These are phyloP conservation scores for Rutilus rutilus DNA, from an alignment of 2,113 vertebrate species.

Conservation along the genomic window DNA sequence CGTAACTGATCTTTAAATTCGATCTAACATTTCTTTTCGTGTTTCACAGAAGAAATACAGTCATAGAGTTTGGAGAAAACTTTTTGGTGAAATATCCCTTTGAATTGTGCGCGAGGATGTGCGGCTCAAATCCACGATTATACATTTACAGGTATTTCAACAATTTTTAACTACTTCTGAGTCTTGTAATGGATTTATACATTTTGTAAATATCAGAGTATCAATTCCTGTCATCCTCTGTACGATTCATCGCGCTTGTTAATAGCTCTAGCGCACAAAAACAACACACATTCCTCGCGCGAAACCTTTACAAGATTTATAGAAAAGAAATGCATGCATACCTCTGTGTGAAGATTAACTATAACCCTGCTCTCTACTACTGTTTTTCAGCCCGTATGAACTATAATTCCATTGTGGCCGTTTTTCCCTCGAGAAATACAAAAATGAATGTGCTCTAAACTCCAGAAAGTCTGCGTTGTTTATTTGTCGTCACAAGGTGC, in stretches of 20 bases:
- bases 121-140: background rate
- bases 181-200: background rate
- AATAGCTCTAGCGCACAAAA: background rate
- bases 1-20: background rate
- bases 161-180: background rate
- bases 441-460: background rate
- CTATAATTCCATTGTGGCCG: background rate
- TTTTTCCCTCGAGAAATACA: background rate
- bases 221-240: background rate
- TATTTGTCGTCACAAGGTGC: background rate
- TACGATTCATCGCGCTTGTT: background rate
- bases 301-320: background rate
- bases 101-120: background rate
- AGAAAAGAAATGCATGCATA: background rate
- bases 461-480: background rate
- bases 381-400: background rate
- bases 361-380: background rate
- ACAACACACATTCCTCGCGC: background rate
- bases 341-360: conserved; percentile 2
- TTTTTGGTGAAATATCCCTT: background rate
- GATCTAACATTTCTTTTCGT: too few species aligned
- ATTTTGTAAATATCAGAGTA: background rate
- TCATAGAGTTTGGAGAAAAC: background rate
- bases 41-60: background rate
- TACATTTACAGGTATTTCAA: background rate